Base-by-base conservation (phyloP, 1,140 invertebrate genomes). In the Trachymyrmex cornetzi region DNA sequence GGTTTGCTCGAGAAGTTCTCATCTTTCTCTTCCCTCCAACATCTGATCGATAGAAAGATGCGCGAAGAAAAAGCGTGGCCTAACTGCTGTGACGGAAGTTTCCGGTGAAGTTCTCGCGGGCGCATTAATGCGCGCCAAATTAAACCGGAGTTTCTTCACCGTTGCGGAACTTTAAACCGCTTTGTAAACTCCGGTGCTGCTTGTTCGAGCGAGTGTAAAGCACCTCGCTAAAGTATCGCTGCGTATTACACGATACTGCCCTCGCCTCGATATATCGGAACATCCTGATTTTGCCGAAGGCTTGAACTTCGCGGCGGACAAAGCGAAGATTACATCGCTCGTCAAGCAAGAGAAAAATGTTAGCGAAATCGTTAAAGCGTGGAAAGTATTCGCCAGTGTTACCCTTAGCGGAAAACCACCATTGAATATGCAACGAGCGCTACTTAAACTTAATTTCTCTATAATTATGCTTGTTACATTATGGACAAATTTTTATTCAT, bases 81-180 rank as follows among this genome's bases (percentile, higher is more conserved):
- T 53, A 74, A 55, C 85, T 74, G 27, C 57, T 69, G n/a, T 53
- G 75, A 77, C 57, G 69, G 61, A 90, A 91, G 80, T 88, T 88
- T 63, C 79, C 63, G 77, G 38, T 66, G 12, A 91, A 91, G 89
- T 91, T 91, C 81, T 80, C 79, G 80, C 84, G 64, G 84, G 77
- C 89, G 90, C 90, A 90, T 91, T 91, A 91, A 91, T 90, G 89
- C 90, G 89, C 87, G 87, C 90, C 89, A 88, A 91, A 91, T 91
- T 91, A 91, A 91, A 91, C 90, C 87, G 75, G 84, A 90, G 80
- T 86, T 90, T 88, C 89, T 90, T 88, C 75, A 61, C 57, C 66
- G 59, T 64, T 75, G 59, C 72, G 84, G 53, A 91, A 91, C 84
- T 91, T 90, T 91, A 91, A 91, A 91, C 90, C 90, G 87, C 90